phyloP scores from a whole-genome alignment of 1,140 invertebrate genomes.

The Aphidius ervi region DNA sequence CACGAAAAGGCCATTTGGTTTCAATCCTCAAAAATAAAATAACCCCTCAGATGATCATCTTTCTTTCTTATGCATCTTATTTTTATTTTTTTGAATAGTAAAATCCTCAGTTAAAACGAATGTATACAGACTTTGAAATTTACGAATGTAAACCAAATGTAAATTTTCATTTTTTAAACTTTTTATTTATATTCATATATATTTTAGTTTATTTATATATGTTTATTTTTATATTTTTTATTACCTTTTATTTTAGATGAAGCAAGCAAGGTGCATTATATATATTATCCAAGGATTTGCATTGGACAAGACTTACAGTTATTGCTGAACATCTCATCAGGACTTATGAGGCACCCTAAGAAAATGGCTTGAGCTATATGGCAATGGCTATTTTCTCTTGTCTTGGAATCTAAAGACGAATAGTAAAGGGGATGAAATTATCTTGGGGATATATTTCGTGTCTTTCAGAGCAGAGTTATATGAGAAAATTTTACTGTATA shows the following conservation, averaged over 20 bases:
- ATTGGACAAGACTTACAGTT: slow-evolving; percentile 24
- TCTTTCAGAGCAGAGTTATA: slow-evolving; percentile 11
- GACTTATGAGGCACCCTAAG: slow-evolving; percentile 18
- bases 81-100: slow-evolving; percentile 6
- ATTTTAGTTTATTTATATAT: too few species aligned
- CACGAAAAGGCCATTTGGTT: too few species aligned
- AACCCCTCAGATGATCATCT: too few species aligned
- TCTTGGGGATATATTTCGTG: slow-evolving; percentile 23
- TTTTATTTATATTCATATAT: neutral
- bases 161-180: slow-evolving; percentile 19
- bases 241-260: too few species aligned
- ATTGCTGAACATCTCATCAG: slow-evolving; percentile 24
- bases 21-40: too few species aligned
- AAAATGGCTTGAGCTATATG: slow-evolving; percentile 11
- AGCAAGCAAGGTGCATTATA: slow-evolving; percentile 12
- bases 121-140: slow-evolving; percentile 21
- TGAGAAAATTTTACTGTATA: too few species aligned
- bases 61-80: neutral
- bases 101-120: slow-evolving; percentile 12
- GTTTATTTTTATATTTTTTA: too few species aligned
- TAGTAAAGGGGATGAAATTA: slow-evolving; percentile 23
- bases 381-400: neutral
- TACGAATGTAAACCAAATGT: slow-evolving; percentile 21
- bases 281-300: slow-evolving; percentile 22
- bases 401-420: slow-evolving; percentile 18